Evolutionary conservation across 2,797 vertebrate species (phyloP).

Genomic region (Liparis tanakae): DNA sequence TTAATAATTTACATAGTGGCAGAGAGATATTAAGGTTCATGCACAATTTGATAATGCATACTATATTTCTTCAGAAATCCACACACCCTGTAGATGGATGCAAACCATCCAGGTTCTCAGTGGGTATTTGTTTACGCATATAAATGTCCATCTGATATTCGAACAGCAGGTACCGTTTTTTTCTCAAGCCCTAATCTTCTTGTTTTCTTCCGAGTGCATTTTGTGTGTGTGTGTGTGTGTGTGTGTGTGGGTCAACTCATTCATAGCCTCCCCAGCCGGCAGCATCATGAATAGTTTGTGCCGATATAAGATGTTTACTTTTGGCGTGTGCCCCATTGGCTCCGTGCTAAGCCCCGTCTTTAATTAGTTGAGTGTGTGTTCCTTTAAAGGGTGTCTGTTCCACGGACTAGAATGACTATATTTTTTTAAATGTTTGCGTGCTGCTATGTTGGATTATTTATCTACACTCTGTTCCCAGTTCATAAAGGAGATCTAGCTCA

Average conservation of each 20-base stretch:
- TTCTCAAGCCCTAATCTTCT: constrained; percentile 43
- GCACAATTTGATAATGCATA: background rate
- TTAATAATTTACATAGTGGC: constrained; percentile 37
- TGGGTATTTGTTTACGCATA: constrained; percentile 1
- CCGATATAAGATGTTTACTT: constrained; percentile 40
- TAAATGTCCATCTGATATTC: constrained; percentile 37
- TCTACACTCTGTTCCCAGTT: background rate
- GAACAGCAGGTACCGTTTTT: constrained; percentile 9
- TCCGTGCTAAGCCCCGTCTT: constrained; percentile 23
- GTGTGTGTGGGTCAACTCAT: constrained; percentile 27
- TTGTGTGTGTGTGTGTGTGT: constrained; percentile 3
- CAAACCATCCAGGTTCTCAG: constrained; percentile 18
- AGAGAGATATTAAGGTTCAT: constrained; percentile 17
- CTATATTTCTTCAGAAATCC: constrained; percentile 20
- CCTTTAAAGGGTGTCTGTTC: constrained; percentile 28
- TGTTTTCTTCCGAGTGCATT: constrained; percentile 43
- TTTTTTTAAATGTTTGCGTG: background rate
- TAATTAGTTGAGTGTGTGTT: constrained; percentile 27
- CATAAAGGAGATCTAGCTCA: background rate
- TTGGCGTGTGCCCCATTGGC: constrained; percentile 19
- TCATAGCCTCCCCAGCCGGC: constrained; percentile 38
- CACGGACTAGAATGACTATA: constrained; percentile 1
- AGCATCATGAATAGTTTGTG: constrained; percentile 38
- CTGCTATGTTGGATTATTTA: constrained; percentile 16
- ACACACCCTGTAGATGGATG: background rate